Evolutionary conservation across 2,113 vertebrate species (phyloP).

Genomic region (Anser cygnoides): DNA sequence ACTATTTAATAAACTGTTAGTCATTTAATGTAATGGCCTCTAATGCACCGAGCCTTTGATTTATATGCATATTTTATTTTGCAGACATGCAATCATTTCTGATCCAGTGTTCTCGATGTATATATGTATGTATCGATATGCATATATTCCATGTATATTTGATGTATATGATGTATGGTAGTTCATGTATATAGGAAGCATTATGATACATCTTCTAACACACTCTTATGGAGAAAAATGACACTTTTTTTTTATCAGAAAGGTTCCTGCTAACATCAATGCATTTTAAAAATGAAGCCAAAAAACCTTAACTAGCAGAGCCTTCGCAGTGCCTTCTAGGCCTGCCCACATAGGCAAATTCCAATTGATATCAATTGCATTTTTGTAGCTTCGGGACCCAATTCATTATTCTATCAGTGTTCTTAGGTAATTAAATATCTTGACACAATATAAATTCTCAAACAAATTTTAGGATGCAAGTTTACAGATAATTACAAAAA

Average conservation of each 20-base stretch:
- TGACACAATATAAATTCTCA: neutral
- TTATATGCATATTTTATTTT: slow-evolving; percentile 72
- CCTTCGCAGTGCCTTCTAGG: neutral
- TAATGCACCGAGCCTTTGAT: slow-evolving; percentile 72
- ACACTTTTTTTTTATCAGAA: slow-evolving; percentile 20
- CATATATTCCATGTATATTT: slow-evolving; percentile 46
- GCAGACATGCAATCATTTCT: slow-evolving; percentile 74
- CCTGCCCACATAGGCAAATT: neutral
- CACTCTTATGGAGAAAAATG: slow-evolving; percentile 39
- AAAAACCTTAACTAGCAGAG: neutral
- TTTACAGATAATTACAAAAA: slow-evolving; percentile 1
- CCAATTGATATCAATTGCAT: neutral
- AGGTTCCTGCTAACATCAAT: neutral
- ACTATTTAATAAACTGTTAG: slow-evolving; percentile 67
- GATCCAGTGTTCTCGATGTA: slow-evolving; percentile 68
- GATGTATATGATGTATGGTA: slow-evolving; percentile 18
- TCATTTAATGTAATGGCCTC: slow-evolving; percentile 67
- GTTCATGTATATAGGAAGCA: slow-evolving; percentile 64
- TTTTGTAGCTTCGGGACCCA: neutral
- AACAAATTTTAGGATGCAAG: slow-evolving; percentile 5
- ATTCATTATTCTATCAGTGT: neutral
- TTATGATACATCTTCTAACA: slow-evolving; percentile 49
- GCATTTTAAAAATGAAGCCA: slow-evolving; percentile 7
- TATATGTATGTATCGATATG: slow-evolving; percentile 64
- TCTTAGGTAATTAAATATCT: slow-evolving; percentile 6